Percentiles rank a stretch among this genome's conserved stretches.
Evolutionary conservation across 2,113 vertebrate species (phyloP).

Genomic region (Chaenocephalus aceratus): DNA sequence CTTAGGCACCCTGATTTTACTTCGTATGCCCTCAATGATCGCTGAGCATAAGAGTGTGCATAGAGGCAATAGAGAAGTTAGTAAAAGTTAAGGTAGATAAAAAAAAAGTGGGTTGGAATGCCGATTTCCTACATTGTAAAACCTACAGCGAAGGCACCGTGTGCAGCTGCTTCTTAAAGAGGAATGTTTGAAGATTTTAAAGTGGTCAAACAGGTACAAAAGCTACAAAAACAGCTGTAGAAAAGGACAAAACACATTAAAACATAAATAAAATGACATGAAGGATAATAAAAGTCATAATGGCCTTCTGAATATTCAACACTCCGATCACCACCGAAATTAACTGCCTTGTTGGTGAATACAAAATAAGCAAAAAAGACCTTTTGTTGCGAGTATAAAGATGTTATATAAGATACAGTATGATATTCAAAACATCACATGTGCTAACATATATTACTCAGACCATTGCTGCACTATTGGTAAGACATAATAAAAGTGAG

Average conservation of each 20-base stretch:
- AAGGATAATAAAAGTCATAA: conserved; percentile 73
- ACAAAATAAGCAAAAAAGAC: conserved; percentile 80
- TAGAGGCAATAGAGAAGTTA: conserved; percentile 41
- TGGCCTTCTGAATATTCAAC: conserved; percentile 68
- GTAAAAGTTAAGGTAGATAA: conserved; percentile 24
- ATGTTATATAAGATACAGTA: conserved; percentile 93
- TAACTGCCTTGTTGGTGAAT: conserved; percentile 70
- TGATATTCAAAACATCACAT: conserved; percentile 81
- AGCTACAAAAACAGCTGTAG: conserved; percentile 59
- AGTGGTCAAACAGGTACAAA: conserved; percentile 62
- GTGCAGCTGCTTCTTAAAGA: conserved; percentile 53
- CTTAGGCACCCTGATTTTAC: conserved; percentile 57
- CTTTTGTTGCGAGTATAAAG: conserved; percentile 84
- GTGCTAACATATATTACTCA: conserved; percentile 92
- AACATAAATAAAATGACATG: conserved; percentile 76
- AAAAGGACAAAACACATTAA: conserved; percentile 60
- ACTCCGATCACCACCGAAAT: conserved; percentile 52
- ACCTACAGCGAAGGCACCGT: conserved; percentile 52
- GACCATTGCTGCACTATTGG: conserved; percentile 90
- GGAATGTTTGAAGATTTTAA: conserved; percentile 75
- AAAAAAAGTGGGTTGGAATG: conserved; percentile 26
- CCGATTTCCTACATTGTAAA: conserved; percentile 54
- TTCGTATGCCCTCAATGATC: conserved; percentile 38
- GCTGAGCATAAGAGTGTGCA: conserved; percentile 56
- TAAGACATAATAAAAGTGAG: conserved; percentile 83